phyloP scores from a whole-genome alignment of 2,113 vertebrate genomes.

The Osmerus mordax region DNA sequence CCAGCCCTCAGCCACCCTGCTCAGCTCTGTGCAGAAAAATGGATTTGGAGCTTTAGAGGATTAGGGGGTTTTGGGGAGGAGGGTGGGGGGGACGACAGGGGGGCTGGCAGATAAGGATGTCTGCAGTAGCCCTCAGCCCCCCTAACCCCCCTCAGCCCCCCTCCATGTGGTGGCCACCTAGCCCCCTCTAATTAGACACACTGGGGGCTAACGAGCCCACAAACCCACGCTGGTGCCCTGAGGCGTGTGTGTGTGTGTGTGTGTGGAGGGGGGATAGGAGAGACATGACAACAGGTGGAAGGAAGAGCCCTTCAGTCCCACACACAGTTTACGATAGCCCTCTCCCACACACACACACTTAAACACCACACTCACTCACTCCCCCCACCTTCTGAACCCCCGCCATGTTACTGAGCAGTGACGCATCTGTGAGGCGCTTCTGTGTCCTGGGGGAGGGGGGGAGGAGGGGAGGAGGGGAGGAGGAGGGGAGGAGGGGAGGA shows the following conservation, averaged over 20 bases:
- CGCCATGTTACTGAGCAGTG: conserved; percentile 23
- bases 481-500: too few species aligned
- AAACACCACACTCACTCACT: neutral
- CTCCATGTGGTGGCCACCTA: too few species aligned
- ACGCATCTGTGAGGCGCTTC: conserved; percentile 40
- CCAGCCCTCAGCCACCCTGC: too few species aligned
- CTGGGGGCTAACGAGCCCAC: conserved; percentile 35
- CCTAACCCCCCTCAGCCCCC: conserved; percentile 1
- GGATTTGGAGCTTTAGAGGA: conserved; percentile 47
- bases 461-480: neutral
- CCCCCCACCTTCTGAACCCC: neutral
- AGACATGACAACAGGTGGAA: conserved; percentile 74
- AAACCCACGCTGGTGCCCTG: conserved; percentile 19
- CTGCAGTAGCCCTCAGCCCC: conserved; percentile 15
- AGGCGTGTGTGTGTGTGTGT: conserved; percentile 26
- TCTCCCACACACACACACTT: conserved; percentile 2
- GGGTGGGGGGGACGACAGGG: conserved; percentile 2
- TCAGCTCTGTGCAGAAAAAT: conserved; percentile 34
- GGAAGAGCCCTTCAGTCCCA: conserved; percentile 13
- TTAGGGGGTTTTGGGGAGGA: conserved; percentile 31
- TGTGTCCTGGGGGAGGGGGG: conserved; percentile 19
- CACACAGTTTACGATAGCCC: neutral
- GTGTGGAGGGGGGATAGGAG: conserved; percentile 35
- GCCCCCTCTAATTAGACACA: conserved; percentile 58
- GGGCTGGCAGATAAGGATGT: conserved; percentile 32